Evolutionary conservation across 2,113 vertebrate genomes (phyloP), one percentile per base, ranked within the genome.

Genomic region (Neodontobutis hainanensis): DNA sequence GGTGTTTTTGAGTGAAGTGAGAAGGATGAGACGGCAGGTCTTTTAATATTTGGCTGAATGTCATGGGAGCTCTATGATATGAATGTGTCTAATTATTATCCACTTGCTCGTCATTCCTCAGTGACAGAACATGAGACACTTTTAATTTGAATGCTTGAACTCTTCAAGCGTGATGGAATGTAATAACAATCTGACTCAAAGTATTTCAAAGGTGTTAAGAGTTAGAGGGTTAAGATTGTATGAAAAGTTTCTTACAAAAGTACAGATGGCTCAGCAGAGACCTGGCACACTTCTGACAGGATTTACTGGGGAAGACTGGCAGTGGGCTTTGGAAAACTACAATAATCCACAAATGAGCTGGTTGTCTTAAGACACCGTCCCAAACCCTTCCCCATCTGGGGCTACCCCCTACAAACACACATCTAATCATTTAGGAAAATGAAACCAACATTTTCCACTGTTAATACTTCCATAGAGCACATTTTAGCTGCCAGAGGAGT

Each of bases 81-180:
- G 70, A 45, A 36, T 77, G 77, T 70, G 82, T 82, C 85, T 58
- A 83, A 89, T 86, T 71, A 88, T 73, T 78, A 64, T 38, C 35
- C 5, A 35, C 50, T 61, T 40, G 32, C 53, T 68, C 66, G 55
- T 32, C 42, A 61, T 55, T 68, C 36, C 19, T 14, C 12, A 8
- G 70, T 70, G 63, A 47, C 65, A 72, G 44, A 76, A 81, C 43
- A 68, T 49, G 55, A 61, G 56, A 75, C 62, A 5, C 52, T 76
- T 69, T 68, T 53, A 35, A 77, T 83, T 68, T 68, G 48, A 73
- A 64, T 42, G 51, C 43, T 81, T 80, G 61, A 62, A 68, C 34
- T 58, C 36, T 11, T 70, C 36, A 19, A 57, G 57, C 1, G 19
- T 27, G 19, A 27, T 27, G 19, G 19, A 19, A 46, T 68, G 44